Evolutionary conservation across 1,140 invertebrate genomes (phyloP).

Genomic region (Asbolus verrucosus): DNA sequence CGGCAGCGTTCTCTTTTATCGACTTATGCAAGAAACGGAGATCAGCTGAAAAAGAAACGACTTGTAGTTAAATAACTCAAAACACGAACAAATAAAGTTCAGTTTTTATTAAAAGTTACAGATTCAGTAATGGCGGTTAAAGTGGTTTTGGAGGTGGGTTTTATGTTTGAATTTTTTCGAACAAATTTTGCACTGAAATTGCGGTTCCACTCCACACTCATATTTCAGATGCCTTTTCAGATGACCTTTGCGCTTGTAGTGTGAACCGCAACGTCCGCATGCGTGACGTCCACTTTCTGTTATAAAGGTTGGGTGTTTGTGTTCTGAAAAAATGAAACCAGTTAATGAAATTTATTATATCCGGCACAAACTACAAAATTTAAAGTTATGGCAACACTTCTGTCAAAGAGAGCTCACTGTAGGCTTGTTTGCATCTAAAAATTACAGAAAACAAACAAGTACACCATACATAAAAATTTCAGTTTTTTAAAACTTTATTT

Average conservation of each 20-base stretch:
- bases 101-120: constrained; percentile 27
- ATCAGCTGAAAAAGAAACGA: constrained; percentile 19
- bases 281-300: constrained; percentile 34
- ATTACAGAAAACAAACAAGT: no score
- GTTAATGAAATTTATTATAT: background rate
- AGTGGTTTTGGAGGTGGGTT: constrained; percentile 24
- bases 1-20: constrained; percentile 31
- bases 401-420: no score
- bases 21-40: constrained; percentile 24
- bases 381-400: background rate
- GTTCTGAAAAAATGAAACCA: constrained; percentile 6
- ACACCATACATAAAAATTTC: no score
- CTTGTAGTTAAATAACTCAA: no score
- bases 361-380: background rate
- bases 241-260: constrained; percentile 58
- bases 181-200: constrained; percentile 67
- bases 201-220: constrained; percentile 70
- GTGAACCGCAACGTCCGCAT: constrained; percentile 49
- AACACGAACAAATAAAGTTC: background rate
- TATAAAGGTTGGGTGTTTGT: background rate
- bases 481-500: no score
- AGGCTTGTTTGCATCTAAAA: no score
- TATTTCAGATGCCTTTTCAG: constrained; percentile 69
- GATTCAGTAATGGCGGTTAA: background rate
- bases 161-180: constrained; percentile 61